Evolutionary conservation across 2,888 invertebrate genomes (phyloP).

Genomic region (Yponomeuta cagnagella): DNA sequence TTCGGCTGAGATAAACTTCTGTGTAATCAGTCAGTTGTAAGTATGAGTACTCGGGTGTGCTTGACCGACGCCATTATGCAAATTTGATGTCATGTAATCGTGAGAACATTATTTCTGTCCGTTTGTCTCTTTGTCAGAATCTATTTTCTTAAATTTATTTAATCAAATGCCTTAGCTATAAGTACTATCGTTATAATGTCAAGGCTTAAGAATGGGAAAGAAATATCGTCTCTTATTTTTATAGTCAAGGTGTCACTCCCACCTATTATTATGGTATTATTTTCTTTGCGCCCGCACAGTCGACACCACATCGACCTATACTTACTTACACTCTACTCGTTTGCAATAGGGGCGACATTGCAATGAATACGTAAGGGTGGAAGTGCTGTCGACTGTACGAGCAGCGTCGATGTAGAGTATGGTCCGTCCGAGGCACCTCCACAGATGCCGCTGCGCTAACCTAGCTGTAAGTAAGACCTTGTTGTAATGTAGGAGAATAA

Average conservation of each 20-base stretch:
- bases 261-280: neutral
- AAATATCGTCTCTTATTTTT: neutral
- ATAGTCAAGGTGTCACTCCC: neutral
- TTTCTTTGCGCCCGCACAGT: neutral
- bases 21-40: neutral
- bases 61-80: conserved; percentile 7
- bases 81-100: conserved; percentile 6
- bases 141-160: neutral
- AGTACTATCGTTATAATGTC: neutral
- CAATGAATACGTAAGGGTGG: too few species aligned
- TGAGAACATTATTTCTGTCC: neutral
- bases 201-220: neutral
- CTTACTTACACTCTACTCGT: too few species aligned
- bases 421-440: too few species aligned
- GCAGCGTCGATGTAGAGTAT: too few species aligned
- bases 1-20: neutral
- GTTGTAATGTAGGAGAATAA: neutral
- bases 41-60: neutral
- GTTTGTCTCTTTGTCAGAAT: neutral
- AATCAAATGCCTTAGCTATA: neutral
- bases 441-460: neutral
- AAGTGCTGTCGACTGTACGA: too few species aligned
- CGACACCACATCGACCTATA: neutral
- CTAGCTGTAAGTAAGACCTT: neutral
- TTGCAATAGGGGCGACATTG: too few species aligned